phyloP scores from a whole-genome alignment of 92 coral and sea anemone genomes.

The Parazoanthus darwini region DNA sequence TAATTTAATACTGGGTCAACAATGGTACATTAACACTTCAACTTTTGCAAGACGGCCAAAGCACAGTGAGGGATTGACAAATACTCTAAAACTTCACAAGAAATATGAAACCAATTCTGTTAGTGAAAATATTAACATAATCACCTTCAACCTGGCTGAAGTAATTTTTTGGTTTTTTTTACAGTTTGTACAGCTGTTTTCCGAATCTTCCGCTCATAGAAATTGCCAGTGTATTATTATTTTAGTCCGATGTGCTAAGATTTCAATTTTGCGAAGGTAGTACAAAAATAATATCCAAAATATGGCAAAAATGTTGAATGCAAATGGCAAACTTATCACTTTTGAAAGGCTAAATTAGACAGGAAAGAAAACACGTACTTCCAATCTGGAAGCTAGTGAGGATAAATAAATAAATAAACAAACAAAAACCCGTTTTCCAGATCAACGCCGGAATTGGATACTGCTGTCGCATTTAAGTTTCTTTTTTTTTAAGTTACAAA shows the following conservation, averaged over 20 bases:
- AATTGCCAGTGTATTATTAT: not conserved
- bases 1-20: slow-evolving; percentile 31
- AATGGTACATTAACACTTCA: slow-evolving; percentile 5
- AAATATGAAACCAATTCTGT: not conserved
- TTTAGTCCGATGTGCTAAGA: not conserved
- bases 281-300: no score
- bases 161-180: no score
- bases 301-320: not conserved
- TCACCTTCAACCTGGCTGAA: not conserved
- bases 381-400: no score
- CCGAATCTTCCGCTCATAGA: not conserved
- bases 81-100: not conserved
- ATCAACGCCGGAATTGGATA: no score
- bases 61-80: not conserved
- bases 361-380: no score
- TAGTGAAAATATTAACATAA: not conserved
- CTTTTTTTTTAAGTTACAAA: no score
- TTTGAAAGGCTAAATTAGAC: no score
- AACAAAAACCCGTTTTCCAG: no score
- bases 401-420: no score
- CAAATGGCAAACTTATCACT: no score
- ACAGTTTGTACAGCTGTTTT: not conserved
- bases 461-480: no score
- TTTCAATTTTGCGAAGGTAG: not conserved
- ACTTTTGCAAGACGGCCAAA: not conserved